phyloP scores from a whole-genome alignment of 2,888 invertebrate genomes.

The Ichneumoninae sp. region DNA sequence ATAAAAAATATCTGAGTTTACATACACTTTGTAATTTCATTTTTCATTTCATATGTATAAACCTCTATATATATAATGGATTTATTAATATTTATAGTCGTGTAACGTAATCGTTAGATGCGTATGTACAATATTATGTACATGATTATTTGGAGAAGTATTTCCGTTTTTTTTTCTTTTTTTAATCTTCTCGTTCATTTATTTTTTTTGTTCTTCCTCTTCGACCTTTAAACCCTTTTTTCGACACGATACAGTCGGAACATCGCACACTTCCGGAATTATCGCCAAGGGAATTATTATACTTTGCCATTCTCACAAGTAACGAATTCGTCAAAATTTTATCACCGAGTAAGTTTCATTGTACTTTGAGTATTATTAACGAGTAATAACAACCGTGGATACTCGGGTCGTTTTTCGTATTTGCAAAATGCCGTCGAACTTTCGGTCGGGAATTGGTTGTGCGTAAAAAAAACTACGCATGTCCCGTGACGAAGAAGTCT shows the following conservation, averaged over 20 bases:
- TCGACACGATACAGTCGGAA: constrained; percentile 13
- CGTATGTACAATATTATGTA: constrained; percentile 82
- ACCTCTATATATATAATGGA: constrained; percentile 65
- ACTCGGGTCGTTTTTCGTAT: constrained; percentile 16
- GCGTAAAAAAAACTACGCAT: constrained; percentile 43
- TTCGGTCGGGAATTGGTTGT: not conserved
- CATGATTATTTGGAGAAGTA: constrained; percentile 67
- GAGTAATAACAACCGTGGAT: constrained; percentile 16
- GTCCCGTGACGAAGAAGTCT: constrained; percentile 30
- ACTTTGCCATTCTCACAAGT: not conserved
- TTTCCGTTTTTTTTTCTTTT: constrained; percentile 30
- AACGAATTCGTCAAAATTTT: constrained; percentile 3
- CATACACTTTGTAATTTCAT: constrained; percentile 61
- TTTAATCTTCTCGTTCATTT: constrained; percentile 23
- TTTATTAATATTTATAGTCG: constrained; percentile 70
- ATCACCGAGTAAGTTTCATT: constrained; percentile 26
- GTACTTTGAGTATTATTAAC: constrained; percentile 25
- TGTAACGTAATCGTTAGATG: constrained; percentile 78
- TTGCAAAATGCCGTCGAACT: constrained; percentile 13
- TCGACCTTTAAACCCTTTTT: constrained; percentile 30
- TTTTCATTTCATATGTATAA: constrained; percentile 59
- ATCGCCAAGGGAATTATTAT: constrained; percentile 18
- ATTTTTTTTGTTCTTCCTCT: constrained; percentile 8
- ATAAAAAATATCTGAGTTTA: constrained; percentile 64
- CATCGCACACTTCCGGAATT: constrained; percentile 23